Base-by-base conservation (phyloP, 2,888 invertebrate species). In the Scaeva pyrastri region DNA sequence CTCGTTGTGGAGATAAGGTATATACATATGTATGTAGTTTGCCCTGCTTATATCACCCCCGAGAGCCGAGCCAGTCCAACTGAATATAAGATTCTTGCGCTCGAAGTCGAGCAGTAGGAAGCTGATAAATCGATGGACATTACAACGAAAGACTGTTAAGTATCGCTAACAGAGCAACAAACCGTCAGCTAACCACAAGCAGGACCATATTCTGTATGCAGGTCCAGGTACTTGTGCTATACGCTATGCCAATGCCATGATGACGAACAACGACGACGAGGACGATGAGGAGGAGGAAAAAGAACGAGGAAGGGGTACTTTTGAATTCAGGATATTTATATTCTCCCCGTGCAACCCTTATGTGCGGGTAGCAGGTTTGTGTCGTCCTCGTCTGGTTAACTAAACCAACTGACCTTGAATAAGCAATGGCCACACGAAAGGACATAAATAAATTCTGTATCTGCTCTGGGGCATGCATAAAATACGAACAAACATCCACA, bases 121-220 rank as follows among this genome's bases (percentile, higher is more conserved):
- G 52, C 85, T 85, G 75, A 85, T 85, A 85, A 81, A 85, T 85
- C 84, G 84, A 85, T 77, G 73, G 56, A 77, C 68, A 85, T 81
- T 85, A 73, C 76, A 76, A 62, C 55, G 68, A 60, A 68, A 41
- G 55, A 81, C 70, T 60, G 62, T 85, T 85, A 81, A 81, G 72
- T 81, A 81, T 81, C 76, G 73, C 81, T 85, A 85, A 81, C 85
- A 73, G 64, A 85, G 71, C 80, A 84, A 79, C 79, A 84, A 79
- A 79, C 75, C 72, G 48, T 48, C 58, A 56, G 64, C 76, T 48
- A 60, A 80, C 72, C 80, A 56, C 80, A 62, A 76, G 72, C 41
- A 75, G 19, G 36, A 74, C 79, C 39, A 21, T 50, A 70, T 43
- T 52, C 70, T 31, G 19, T 58, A 56, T 78, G 56, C 77, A 78